phyloP scores from a whole-genome alignment of 1,140 invertebrate species.

The Lepidurus packardi region DNA sequence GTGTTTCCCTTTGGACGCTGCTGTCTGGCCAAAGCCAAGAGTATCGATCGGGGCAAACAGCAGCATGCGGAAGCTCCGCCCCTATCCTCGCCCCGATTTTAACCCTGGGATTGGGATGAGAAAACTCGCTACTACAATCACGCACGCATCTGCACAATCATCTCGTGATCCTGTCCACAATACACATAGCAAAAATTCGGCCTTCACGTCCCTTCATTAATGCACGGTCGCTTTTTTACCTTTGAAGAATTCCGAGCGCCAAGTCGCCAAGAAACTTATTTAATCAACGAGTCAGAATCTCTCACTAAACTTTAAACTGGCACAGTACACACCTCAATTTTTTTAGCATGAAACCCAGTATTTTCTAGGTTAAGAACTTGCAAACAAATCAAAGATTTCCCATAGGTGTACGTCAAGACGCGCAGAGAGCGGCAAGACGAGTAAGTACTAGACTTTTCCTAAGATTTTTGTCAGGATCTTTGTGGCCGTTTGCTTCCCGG shows the following conservation, averaged over 20 bases:
- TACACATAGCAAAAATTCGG: neutral
- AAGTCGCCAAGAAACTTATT: neutral
- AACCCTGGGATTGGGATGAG: neutral
- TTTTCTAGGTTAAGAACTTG: too few species aligned
- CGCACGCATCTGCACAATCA: conserved; percentile 7
- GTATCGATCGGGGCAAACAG: neutral
- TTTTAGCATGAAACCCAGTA: too few species aligned
- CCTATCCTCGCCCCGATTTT: neutral
- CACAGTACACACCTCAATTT: neutral
- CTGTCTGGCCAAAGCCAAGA: conserved; percentile 12
- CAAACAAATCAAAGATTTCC: too few species aligned
- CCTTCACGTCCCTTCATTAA: neutral
- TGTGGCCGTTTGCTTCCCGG: conserved; percentile 5
- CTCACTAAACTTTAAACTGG: neutral
- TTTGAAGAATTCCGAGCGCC: neutral
- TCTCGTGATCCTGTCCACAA: neutral
- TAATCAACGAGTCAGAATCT: neutral
- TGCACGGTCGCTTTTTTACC: conserved; percentile 5
- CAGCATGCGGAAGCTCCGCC: neutral
- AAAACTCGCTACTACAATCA: conserved; percentile 15
- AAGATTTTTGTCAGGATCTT: conserved; percentile 22
- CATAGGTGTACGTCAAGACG: neutral
- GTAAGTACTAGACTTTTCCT: neutral
- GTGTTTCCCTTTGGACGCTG: conserved; percentile 1
- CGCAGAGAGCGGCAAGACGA: neutral